phyloP scores from a whole-genome alignment of 2,113 vertebrate genomes.

The Eretmochelys imbricata region DNA sequence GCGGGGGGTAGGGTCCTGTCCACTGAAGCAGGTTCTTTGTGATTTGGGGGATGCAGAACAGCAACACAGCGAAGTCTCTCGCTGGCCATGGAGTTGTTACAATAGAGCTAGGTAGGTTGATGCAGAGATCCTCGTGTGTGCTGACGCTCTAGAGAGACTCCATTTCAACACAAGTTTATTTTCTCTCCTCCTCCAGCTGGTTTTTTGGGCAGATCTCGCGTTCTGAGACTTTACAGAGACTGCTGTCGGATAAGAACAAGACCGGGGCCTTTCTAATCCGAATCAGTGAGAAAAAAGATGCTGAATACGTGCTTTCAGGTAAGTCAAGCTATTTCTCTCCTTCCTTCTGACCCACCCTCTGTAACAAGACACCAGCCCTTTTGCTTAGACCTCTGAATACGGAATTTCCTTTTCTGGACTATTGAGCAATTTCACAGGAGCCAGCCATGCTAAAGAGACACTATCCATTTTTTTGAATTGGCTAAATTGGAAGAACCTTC shows the following conservation, averaged over 20 bases:
- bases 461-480: not conserved
- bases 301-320: slow-evolving; percentile 84
- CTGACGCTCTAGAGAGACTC: not conserved
- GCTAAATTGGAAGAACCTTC: not conserved
- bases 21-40: not conserved
- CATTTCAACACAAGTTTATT: not conserved
- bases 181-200: slow-evolving; percentile 76
- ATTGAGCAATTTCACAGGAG: not conserved
- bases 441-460: not conserved
- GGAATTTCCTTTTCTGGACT: not conserved
- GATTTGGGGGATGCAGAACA: not conserved
- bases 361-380: not conserved
- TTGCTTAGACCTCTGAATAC: not conserved
- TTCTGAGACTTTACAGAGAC: slow-evolving; percentile 72
- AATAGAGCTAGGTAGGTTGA: not conserved
- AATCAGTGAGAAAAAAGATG: slow-evolving; percentile 77
- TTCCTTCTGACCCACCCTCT: not conserved
- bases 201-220: slow-evolving; percentile 84
- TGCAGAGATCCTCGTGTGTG: not conserved
- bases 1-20: not conserved
- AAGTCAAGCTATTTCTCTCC: not conserved
- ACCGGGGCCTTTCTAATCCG: slow-evolving; percentile 82
- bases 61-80: not conserved
- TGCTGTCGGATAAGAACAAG: slow-evolving; percentile 68
- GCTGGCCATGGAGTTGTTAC: not conserved